Evolutionary conservation across 2,113 vertebrate genomes (phyloP).

Genomic region (Pelobates fuscus): DNA sequence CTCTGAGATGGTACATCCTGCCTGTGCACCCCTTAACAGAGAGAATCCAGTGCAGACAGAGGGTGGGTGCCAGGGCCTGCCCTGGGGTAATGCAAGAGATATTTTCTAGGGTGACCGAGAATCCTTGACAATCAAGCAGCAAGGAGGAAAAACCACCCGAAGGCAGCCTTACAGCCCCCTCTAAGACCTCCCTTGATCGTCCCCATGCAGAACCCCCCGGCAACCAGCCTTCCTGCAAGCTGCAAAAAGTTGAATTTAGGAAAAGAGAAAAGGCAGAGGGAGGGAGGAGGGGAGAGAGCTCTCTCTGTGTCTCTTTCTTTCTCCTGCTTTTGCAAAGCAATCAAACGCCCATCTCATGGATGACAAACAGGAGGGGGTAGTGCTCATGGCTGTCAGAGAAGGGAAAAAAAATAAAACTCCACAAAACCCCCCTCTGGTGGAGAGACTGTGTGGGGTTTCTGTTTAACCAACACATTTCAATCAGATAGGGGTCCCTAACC

Average conservation of each 20-base stretch:
- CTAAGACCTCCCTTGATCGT: neutral
- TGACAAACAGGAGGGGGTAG: slow-evolving; percentile 17
- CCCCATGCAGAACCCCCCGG: slow-evolving; percentile 20
- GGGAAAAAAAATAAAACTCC: neutral
- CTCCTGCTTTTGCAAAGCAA: slow-evolving; percentile 34
- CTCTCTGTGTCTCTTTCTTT: slow-evolving; percentile 28
- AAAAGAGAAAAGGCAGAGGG: slow-evolving; percentile 6
- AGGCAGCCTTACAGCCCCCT: slow-evolving; percentile 32
- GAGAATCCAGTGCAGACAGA: neutral
- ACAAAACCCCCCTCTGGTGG: slow-evolving; percentile 8
- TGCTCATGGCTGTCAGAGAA: neutral
- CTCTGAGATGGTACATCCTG: neutral
- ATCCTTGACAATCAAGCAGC: neutral
- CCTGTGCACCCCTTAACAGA: neutral
- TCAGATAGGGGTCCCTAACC: neutral
- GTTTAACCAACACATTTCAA: slow-evolving; percentile 44
- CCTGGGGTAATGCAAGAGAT: slow-evolving; percentile 2
- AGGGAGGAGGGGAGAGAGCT: neutral
- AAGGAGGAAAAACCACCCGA: neutral
- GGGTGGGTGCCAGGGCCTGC: neutral
- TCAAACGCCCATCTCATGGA: slow-evolving; percentile 39
- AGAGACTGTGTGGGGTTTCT: slow-evolving; percentile 17
- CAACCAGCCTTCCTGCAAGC: slow-evolving; percentile 36
- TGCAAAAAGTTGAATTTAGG: slow-evolving; percentile 28
- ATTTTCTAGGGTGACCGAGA: neutral